phyloP scores from a whole-genome alignment of 1,140 invertebrate genomes.

The Atta cephalotes region DNA sequence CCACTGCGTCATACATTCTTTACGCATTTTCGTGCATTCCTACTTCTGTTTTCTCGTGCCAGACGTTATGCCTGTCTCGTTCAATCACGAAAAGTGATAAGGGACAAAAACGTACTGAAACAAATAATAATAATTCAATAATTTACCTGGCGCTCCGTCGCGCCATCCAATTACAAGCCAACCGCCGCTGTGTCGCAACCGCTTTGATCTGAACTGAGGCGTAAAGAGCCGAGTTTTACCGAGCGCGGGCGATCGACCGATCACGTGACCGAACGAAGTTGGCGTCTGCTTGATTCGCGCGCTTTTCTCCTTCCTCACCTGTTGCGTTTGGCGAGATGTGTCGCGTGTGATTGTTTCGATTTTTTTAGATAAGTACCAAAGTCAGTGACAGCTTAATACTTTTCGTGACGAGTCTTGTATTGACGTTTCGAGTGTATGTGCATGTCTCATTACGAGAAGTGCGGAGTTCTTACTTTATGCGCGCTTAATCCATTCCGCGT shows the following conservation, averaged over 20 bases:
- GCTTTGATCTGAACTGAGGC: not conserved
- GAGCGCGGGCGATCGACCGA: slow-evolving; percentile 21
- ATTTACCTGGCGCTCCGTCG: not conserved
- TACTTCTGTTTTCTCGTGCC: not conserved
- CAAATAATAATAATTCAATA: not conserved
- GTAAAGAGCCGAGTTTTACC: not conserved
- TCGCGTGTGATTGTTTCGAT: not conserved
- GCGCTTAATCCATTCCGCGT: not conserved
- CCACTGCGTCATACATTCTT: not conserved
- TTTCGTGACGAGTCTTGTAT: not conserved
- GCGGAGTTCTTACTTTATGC: not conserved
- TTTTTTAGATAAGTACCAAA: not conserved
- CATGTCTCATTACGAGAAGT: not conserved
- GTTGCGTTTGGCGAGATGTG: slow-evolving; percentile 61
- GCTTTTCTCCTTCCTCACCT: slow-evolving; percentile 46
- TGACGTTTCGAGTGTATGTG: not conserved
- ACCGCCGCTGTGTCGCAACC: not conserved
- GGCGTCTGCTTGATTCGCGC: slow-evolving; percentile 45
- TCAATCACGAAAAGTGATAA: not conserved
- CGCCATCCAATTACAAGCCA: not conserved
- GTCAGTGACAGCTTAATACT: not conserved
- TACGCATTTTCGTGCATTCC: not conserved
- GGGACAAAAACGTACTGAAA: not conserved
- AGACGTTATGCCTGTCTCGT: not conserved
- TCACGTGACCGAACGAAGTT: not conserved